These are phyloP conservation scores for Aotus griseimembra DNA, from an alignment of 2,797 vertebrate genomes.

Conservation along the genomic window DNA sequence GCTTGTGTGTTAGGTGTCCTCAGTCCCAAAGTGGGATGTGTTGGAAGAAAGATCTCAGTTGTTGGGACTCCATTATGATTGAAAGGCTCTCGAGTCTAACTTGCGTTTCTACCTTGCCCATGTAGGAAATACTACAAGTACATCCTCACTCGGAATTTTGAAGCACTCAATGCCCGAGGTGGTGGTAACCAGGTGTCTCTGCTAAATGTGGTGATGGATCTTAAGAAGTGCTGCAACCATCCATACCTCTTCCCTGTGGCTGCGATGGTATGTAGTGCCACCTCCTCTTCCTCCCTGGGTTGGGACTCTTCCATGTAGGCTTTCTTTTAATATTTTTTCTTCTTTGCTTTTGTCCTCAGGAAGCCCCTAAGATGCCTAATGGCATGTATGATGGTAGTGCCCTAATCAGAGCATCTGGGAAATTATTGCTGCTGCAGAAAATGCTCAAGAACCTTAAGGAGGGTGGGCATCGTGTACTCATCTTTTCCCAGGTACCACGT, in stretches of 20 bases:
- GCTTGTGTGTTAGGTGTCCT: neutral
- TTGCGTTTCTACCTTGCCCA: neutral
- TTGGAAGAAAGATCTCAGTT: conserved; percentile 30
- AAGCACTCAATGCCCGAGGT: conserved; percentile 97
- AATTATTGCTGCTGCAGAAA: conserved; percentile 94
- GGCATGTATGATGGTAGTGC: conserved; percentile 98
- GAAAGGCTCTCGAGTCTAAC: neutral
- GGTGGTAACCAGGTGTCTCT: conserved; percentile 98
- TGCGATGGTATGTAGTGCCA: conserved; percentile 89
- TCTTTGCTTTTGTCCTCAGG: conserved; percentile 83
- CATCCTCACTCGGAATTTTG: conserved; percentile 98
- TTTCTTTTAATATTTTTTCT: neutral
- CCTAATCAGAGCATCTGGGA: conserved; percentile 96
- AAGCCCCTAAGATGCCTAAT: conserved; percentile 99
- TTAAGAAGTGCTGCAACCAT: conserved; percentile 99
- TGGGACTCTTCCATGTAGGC: neutral
- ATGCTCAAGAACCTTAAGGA: conserved; percentile 98
- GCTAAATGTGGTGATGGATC: conserved; percentile 98
- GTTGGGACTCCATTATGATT: neutral
- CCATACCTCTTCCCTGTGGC: conserved; percentile 98
- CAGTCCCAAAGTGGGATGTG: neutral
- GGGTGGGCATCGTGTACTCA: conserved; percentile 96
- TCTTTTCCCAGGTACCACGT: conserved; percentile 95
- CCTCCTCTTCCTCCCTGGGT: neutral
- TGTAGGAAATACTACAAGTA: conserved; percentile 98